Evolutionary conservation across 2,797 vertebrate genomes (phyloP).

Genomic region (Strix occidentalis): DNA sequence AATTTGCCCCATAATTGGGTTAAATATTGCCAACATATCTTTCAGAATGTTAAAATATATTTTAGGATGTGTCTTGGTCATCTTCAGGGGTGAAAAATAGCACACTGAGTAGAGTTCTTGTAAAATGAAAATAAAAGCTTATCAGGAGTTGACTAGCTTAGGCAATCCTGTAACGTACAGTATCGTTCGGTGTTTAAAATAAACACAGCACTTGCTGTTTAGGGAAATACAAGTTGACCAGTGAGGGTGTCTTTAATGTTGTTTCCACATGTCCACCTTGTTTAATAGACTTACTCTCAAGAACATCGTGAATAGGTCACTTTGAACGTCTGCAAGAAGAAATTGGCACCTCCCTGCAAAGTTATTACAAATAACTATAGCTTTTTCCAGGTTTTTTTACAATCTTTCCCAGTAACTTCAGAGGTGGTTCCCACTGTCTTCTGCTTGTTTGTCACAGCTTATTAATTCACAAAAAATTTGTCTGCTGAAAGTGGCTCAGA

Average conservation of each 20-base stretch:
- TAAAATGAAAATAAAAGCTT: not conserved
- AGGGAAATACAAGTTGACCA: not conserved
- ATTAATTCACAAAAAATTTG: not conserved
- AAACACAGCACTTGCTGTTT: not conserved
- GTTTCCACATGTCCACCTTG: not conserved
- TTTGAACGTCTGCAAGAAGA: not conserved
- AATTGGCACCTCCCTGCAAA: not conserved
- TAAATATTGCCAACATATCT: not conserved
- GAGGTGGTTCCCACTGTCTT: not conserved
- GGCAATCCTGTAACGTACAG: not conserved
- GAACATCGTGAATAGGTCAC: not conserved
- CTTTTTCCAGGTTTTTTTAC: not conserved
- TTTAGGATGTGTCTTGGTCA: not conserved
- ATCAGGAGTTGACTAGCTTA: not conserved
- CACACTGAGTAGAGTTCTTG: not conserved
- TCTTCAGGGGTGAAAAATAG: not conserved
- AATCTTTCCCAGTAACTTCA: not conserved
- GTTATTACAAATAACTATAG: not conserved
- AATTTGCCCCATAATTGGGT: not conserved
- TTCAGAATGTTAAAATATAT: not conserved
- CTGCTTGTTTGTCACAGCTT: not conserved
- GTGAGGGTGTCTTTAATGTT: not conserved
- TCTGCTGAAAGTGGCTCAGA: not conserved
- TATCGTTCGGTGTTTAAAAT: not conserved
- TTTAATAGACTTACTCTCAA: not conserved